Evolutionary conservation across 2,888 invertebrate species (phyloP).

Genomic region (Biston stratarius): DNA sequence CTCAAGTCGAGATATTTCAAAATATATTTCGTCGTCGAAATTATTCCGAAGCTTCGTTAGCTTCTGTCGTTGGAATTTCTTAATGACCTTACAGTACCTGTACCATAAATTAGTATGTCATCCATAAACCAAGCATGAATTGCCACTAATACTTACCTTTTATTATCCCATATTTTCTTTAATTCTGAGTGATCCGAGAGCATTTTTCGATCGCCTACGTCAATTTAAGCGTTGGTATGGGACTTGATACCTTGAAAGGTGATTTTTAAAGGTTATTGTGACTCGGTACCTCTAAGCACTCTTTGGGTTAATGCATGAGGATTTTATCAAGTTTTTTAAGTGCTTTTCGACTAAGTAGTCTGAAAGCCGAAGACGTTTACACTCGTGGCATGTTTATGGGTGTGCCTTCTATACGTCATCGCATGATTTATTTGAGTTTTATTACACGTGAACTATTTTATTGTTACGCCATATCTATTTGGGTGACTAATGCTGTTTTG

Average conservation of each 20-base stretch:
- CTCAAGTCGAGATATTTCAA: not conserved
- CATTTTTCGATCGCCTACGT: constrained; percentile 45
- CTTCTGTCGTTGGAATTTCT: constrained; percentile 35
- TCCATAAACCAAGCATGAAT: constrained; percentile 41
- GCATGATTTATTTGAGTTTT: constrained; percentile 52
- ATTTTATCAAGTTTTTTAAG: constrained; percentile 51
- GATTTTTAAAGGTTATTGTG: constrained; percentile 42
- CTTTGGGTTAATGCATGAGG: constrained; percentile 47
- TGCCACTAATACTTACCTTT: constrained; percentile 43
- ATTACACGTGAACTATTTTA: constrained; percentile 46
- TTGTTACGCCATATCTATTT: constrained; percentile 45
- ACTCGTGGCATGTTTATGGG: constrained; percentile 47
- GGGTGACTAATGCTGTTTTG: constrained; percentile 49
- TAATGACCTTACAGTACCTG: constrained; percentile 24
- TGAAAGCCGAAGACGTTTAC: constrained; percentile 34
- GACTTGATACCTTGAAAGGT: constrained; percentile 40
- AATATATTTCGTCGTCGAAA: constrained; percentile 10
- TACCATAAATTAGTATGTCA: constrained; percentile 39
- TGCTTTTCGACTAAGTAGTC: constrained; percentile 46
- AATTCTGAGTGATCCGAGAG: constrained; percentile 43
- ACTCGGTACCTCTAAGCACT: constrained; percentile 33
- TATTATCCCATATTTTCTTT: constrained; percentile 45
- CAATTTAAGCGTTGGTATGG: constrained; percentile 23
- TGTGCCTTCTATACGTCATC: constrained; percentile 53
- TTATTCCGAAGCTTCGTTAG: constrained; percentile 26